Conservation (phyloP, 2,888 invertebrate genomes). For the Maniola hyperantus region DNA sequence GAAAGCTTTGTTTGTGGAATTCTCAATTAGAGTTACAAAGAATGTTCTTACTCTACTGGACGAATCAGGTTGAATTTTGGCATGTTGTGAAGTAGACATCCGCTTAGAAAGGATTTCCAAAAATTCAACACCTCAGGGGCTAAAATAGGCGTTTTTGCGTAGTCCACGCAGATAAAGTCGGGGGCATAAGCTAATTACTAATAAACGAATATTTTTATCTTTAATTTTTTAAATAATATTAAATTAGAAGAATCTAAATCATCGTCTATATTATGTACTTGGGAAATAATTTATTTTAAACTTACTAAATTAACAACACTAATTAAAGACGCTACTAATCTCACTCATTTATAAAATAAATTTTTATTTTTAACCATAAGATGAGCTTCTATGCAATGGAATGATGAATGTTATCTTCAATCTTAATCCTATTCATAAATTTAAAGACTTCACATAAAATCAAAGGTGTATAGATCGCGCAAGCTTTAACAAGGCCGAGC, state of each 20-base stretch:
- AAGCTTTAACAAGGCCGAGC: conserved; percentile 21
- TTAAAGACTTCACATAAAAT: conserved; percentile 21
- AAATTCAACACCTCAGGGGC: too few species aligned
- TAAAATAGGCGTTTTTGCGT: too few species aligned
- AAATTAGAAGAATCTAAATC: too few species aligned
- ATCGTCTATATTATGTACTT: neutral
- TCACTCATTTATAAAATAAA: too few species aligned
- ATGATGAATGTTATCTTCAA: neutral
- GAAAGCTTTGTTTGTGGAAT: neutral
- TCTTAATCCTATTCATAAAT: conserved; percentile 24
- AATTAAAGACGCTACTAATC: neutral
- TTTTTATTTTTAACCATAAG: neutral
- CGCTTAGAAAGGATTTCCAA: too few species aligned
- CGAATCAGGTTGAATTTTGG: too few species aligned
- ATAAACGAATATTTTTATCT: neutral
- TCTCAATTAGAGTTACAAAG: neutral
- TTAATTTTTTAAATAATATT: too few species aligned
- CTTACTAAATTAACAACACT: neutral
- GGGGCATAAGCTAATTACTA: too few species aligned
- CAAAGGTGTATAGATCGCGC: conserved; percentile 29
- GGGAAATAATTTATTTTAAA: neutral
- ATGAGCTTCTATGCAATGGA: neutral
- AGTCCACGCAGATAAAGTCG: too few species aligned
- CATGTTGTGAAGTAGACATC: too few species aligned
- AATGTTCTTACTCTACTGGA: neutral